Conservation (phyloP, 2,797 vertebrate species). For the Thamnophis elegans region DNA sequence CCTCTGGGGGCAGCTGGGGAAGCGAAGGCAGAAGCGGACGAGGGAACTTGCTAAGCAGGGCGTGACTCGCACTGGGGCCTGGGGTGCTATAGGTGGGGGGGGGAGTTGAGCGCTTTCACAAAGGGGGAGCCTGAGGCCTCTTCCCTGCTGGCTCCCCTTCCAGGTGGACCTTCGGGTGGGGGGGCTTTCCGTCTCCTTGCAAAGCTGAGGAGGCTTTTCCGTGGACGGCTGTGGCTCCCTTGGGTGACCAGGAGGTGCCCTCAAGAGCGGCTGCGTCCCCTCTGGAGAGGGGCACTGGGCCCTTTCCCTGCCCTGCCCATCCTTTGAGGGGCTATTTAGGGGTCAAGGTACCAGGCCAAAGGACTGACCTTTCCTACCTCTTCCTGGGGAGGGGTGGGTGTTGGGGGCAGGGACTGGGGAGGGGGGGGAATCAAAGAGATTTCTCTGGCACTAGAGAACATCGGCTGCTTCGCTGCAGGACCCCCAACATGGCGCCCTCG, state of each 20-base stretch:
- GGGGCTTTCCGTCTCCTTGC: not conserved
- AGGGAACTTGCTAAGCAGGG: not conserved
- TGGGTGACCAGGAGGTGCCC: no score
- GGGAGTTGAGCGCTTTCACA: not conserved
- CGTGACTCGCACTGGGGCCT: not conserved
- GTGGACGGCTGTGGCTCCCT: not conserved
- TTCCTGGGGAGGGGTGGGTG: not conserved
- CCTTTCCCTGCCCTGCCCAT: not conserved
- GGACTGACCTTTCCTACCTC: accelerated
- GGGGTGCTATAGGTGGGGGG: no score
- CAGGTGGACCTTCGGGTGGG: not conserved
- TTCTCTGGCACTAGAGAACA: not conserved
- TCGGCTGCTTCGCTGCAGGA: not conserved
- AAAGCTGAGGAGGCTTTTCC: not conserved
- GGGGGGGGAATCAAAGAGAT: no score
- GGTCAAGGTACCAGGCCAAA: accelerated
- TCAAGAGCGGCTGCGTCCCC: not conserved
- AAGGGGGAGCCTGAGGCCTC: not conserved
- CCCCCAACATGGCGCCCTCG: not conserved
- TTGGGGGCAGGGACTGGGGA: not conserved
- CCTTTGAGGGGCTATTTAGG: no score
- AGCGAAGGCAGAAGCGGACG: not conserved
- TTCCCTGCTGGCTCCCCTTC: not conserved
- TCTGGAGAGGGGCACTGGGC: not conserved
- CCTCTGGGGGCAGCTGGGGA: not conserved